Base-by-base conservation (phyloP, 2,797 vertebrate genomes). In the Coilia nasus region DNA sequence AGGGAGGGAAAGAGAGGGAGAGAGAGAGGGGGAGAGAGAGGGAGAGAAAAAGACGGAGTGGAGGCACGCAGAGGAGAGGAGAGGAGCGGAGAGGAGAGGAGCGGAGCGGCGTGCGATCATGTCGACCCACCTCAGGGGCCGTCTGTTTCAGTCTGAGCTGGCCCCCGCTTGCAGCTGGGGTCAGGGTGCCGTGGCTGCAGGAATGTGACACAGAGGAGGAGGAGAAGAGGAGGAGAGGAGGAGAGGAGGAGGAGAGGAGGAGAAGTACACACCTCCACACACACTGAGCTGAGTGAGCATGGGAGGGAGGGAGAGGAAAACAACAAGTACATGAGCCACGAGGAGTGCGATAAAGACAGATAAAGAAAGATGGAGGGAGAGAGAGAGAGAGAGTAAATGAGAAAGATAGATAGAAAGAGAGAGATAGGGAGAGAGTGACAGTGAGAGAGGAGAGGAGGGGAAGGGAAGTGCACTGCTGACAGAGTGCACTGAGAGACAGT, bases 141-240 rank as follows among this genome's bases (percentile, higher is more conserved):
- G 71, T 6, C 71, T 21, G 71, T 44, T 78, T 44, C 17, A 41
- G 71, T 11, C 67, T 75, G 31, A 78, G 71, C 35, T 78, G 71
- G 71, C 31, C 71, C 50, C 50, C 75, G 25, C 46, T 21, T 82
- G 54, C 54, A 60, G 54, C 54, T 71, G 35, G 57, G 81, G 50
- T 83, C 71, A 84, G 31, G 23, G 60, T 81, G 71, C 84, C 47
- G 19, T 81, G 82, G 84, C 62, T 67, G 84, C 60, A 83, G 87
- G 84, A 87, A 87, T 85, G 84, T 87, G 84, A 86, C 87, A 87
- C 25, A 0, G 60, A 62, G 82, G 82, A 85, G 41, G 80, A 78
- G 67, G 67, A 31, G 31, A 15, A 23, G 1, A 64, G 23, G 5
- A 35, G 50, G 7, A 78, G 31, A 17, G 17, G 78, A 80, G 82